These are phyloP conservation scores for Halictus quadricinctus DNA, from an alignment of 2,888 invertebrate species.

Conservation along the genomic window DNA sequence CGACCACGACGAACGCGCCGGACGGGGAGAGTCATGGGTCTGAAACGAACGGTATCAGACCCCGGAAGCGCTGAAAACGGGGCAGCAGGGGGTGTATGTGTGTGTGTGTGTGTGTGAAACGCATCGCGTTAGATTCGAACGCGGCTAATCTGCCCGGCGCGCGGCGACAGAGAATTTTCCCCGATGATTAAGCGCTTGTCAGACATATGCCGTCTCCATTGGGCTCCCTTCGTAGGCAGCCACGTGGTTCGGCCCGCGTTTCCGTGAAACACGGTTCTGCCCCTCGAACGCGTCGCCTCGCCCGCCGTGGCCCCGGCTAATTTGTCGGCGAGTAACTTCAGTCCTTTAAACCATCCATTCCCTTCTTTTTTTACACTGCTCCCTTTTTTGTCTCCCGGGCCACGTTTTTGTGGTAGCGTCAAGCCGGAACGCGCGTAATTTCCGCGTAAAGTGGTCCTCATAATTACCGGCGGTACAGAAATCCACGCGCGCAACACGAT, in stretches of 20 bases:
- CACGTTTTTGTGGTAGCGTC: slow-evolving; percentile 26
- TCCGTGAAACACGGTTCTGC: slow-evolving; percentile 65
- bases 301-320: slow-evolving; percentile 63
- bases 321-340: slow-evolving; percentile 71
- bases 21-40: not conserved
- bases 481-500: not conserved
- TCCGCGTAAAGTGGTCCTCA: slow-evolving; percentile 27
- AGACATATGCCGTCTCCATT: slow-evolving; percentile 76
- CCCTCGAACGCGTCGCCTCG: slow-evolving; percentile 44
- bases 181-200: slow-evolving; percentile 75
- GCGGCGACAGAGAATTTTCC: slow-evolving; percentile 71
- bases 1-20: not conserved
- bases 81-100: slow-evolving; percentile 5
- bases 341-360: slow-evolving; percentile 35
- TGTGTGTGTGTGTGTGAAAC: slow-evolving; percentile 23
- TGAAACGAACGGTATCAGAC: not conserved
- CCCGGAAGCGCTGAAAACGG: not conserved
- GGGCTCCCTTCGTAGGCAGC: slow-evolving; percentile 67
- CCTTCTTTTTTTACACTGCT: too few relatives aligned
- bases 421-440: slow-evolving; percentile 39
- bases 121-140: slow-evolving; percentile 62
- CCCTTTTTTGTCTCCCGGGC: not conserved
- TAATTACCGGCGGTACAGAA: slow-evolving; percentile 14
- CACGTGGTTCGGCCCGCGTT: slow-evolving; percentile 63
- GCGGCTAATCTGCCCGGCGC: slow-evolving; percentile 63